Evolutionary conservation across 1,140 invertebrate genomes (phyloP).

Genomic region (Nasonia vitripennis): DNA sequence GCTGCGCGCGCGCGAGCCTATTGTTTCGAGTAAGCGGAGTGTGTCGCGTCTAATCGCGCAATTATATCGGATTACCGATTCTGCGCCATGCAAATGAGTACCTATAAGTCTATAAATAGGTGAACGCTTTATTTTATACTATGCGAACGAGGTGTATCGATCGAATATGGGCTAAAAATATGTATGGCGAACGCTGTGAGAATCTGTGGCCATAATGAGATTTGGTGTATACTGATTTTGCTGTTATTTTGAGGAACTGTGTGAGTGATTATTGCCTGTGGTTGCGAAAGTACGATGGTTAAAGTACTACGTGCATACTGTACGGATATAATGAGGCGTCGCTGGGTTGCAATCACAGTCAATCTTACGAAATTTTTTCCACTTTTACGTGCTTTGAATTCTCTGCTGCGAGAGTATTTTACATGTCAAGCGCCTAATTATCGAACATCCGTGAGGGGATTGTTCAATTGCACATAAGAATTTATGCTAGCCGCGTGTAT

Average conservation of each 20-base stretch:
- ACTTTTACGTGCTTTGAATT: neutral
- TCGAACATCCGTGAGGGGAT: neutral
- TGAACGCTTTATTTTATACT: neutral
- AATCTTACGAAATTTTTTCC: neutral
- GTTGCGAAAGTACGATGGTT: constrained; percentile 2
- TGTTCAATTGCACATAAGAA: neutral
- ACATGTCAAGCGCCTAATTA: neutral
- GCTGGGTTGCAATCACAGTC: neutral
- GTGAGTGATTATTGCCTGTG: neutral
- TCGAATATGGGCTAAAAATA: neutral
- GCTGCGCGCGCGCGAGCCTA: neutral
- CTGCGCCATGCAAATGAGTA: neutral
- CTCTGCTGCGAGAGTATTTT: neutral
- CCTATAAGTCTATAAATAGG: neutral
- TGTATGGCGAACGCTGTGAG: neutral
- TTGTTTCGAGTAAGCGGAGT: neutral
- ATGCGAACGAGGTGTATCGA: neutral
- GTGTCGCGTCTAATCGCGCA: neutral
- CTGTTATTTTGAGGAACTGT: neutral
- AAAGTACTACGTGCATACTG: neutral
- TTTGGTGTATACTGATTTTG: no score
- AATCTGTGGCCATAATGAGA: no score
- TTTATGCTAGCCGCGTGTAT: neutral
- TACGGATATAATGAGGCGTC: neutral
- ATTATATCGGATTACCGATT: neutral